These are phyloP conservation scores for Microcebus tavaratra DNA, from an alignment of 2,113 vertebrate species.

Conservation along the genomic window DNA sequence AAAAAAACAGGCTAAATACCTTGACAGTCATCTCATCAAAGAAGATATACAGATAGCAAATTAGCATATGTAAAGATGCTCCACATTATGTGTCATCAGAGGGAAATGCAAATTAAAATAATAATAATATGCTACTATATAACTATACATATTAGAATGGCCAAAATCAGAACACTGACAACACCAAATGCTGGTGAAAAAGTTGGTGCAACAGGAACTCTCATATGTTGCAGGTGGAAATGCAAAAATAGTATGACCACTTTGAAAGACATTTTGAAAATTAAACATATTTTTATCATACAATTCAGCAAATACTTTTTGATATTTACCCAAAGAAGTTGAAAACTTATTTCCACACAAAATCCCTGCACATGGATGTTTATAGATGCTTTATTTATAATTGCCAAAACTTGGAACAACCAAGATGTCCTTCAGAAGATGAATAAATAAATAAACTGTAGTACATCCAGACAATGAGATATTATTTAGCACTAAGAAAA, in stretches of 20 bases:
- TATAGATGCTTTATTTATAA: not conserved
- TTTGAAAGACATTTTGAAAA: not conserved
- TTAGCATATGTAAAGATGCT: not conserved
- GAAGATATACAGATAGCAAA: not conserved
- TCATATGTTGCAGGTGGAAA: not conserved
- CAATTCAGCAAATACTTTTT: too few species aligned
- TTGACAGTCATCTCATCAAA: not conserved
- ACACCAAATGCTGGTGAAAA: not conserved
- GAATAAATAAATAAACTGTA: not conserved
- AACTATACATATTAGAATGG: not conserved
- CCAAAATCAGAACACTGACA: not conserved
- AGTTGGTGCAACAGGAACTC: not conserved
- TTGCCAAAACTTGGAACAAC: not conserved
- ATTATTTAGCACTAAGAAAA: not conserved
- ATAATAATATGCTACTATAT: not conserved
- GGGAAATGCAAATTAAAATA: not conserved
- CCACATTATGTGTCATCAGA: not conserved
- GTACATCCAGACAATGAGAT: not conserved
- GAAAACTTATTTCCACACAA: not conserved
- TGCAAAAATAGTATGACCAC: not conserved
- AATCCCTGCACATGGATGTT: not conserved
- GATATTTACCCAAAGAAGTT: too few species aligned
- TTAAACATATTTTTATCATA: too few species aligned
- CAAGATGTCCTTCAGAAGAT: not conserved
- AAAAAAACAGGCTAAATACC: not conserved